phyloP scores from a whole-genome alignment of 2,888 invertebrate species.

The Drosophila anomalata region DNA sequence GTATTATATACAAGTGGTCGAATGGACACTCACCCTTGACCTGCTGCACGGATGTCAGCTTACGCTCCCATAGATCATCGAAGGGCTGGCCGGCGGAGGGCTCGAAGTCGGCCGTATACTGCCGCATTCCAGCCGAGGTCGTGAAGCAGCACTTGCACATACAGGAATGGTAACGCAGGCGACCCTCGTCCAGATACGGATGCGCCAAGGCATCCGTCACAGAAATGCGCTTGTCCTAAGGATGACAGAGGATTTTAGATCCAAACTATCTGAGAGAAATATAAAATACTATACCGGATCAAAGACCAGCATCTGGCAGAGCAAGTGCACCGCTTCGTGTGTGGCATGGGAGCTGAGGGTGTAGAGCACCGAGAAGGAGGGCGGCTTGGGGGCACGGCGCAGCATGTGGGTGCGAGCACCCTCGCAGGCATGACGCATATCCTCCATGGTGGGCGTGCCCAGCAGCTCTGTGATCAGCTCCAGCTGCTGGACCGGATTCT shows the following conservation, averaged over 20 bases:
- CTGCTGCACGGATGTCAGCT: constrained; percentile 95
- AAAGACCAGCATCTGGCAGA: constrained; percentile 98
- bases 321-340: constrained; percentile 98
- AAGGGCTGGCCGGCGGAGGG: constrained; percentile 95
- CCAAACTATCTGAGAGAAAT: background rate
- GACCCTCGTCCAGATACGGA: constrained; percentile 98
- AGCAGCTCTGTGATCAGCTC: constrained; percentile 98
- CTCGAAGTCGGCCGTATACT: constrained; percentile 97
- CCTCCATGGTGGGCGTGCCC: constrained; percentile 97
- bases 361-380: constrained; percentile 94
- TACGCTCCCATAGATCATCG: constrained; percentile 98
- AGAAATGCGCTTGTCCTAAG: constrained; percentile 95
- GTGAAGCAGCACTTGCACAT: constrained; percentile 99
- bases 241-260: constrained; percentile 31
- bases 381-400: constrained; percentile 93
- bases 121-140: constrained; percentile 90
- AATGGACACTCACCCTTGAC: constrained; percentile 91
- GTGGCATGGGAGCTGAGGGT: constrained; percentile 96
- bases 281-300: constrained; percentile 89
- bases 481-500: constrained; percentile 98
- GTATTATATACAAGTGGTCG: too few relatives aligned
- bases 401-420: constrained; percentile 97
- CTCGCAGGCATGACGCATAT: constrained; percentile 98
- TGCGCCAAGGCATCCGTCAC: constrained; percentile 98
- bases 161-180: constrained; percentile 99